phyloP scores from a whole-genome alignment of 2,888 invertebrate genomes.

The Lithosia quadra region DNA sequence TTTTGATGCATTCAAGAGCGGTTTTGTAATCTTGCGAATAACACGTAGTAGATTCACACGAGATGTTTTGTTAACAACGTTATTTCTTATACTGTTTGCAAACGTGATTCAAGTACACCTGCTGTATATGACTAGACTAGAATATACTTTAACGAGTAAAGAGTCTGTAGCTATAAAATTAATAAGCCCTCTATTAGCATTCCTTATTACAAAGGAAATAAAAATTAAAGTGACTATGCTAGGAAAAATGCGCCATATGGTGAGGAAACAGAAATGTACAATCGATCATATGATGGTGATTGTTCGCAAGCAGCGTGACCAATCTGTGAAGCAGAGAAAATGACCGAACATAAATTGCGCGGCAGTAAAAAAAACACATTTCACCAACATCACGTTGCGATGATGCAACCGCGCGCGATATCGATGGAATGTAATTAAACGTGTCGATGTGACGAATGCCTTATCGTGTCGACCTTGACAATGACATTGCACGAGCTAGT shows the following conservation, averaged over 20 bases:
- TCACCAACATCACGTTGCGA: slow-evolving; percentile 69
- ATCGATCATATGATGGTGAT: slow-evolving; percentile 42
- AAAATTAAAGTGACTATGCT: neutral
- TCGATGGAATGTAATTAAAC: slow-evolving; percentile 82
- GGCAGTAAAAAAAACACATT: slow-evolving; percentile 53
- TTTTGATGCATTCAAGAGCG: slow-evolving; percentile 12
- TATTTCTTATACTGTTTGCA: slow-evolving; percentile 1
- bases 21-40: slow-evolving; percentile 11
- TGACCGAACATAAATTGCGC: slow-evolving; percentile 49
- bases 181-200: neutral
- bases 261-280: slow-evolving; percentile 31
- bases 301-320: slow-evolving; percentile 47
- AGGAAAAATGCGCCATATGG: slow-evolving; percentile 9
- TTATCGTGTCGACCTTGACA: slow-evolving; percentile 82
- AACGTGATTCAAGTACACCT: neutral
- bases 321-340: slow-evolving; percentile 52
- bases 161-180: neutral
- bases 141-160: neutral
- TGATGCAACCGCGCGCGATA: slow-evolving; percentile 76
- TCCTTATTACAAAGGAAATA: neutral
- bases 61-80: slow-evolving; percentile 7
- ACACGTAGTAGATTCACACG: slow-evolving; percentile 3
- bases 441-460: slow-evolving; percentile 75
- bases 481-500: slow-evolving; percentile 70
- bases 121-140: neutral